A percentile compares a stretch with the other conserved stretches of the same genome.
These are phyloP conservation scores for Trialeurodes vaporariorum DNA, from an alignment of 1,140 invertebrate genomes.

Conservation along the genomic window DNA sequence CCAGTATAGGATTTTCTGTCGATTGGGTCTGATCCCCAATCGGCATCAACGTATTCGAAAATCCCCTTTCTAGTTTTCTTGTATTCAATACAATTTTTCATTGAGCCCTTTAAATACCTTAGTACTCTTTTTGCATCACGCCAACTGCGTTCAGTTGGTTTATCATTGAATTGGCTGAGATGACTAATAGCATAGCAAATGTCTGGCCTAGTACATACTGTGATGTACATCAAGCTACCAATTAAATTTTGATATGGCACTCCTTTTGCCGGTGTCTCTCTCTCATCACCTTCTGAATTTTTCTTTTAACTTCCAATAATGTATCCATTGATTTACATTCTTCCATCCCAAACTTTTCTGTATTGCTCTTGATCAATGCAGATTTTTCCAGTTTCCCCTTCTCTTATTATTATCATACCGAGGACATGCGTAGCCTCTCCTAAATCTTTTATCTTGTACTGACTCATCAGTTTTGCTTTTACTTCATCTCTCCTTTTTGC, in stretches of 20 bases:
- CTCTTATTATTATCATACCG: no score
- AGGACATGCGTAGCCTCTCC: no score
- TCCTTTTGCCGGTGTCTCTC: no score
- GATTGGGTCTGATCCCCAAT: slow-evolving; percentile 31
- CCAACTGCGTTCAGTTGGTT: slow-evolving; percentile 15
- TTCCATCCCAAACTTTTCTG: no score
- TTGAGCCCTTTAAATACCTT: slow-evolving; percentile 10
- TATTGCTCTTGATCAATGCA: no score
- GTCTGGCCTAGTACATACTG: slow-evolving; percentile 27
- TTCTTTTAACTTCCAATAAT: no score
- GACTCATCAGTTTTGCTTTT: no score
- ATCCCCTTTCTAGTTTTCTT: neutral
- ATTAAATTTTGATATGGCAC: slow-evolving; percentile 2
- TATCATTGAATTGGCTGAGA: slow-evolving; percentile 21
- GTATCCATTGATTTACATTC: no score
- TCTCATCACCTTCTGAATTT: no score
- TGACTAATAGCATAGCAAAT: slow-evolving; percentile 19
- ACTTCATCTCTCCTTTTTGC: no score
- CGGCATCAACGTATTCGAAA: slow-evolving; percentile 31
- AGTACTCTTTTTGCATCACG: slow-evolving; percentile 12
- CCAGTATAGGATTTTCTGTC: slow-evolving; percentile 32
- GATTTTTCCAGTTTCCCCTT: no score
- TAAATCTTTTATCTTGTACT: no score
- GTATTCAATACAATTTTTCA: slow-evolving; percentile 8
- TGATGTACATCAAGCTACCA: slow-evolving; percentile 28